Evolutionary conservation across 2,888 invertebrate genomes (phyloP).

Genomic region (Neoscelio sp.): DNA sequence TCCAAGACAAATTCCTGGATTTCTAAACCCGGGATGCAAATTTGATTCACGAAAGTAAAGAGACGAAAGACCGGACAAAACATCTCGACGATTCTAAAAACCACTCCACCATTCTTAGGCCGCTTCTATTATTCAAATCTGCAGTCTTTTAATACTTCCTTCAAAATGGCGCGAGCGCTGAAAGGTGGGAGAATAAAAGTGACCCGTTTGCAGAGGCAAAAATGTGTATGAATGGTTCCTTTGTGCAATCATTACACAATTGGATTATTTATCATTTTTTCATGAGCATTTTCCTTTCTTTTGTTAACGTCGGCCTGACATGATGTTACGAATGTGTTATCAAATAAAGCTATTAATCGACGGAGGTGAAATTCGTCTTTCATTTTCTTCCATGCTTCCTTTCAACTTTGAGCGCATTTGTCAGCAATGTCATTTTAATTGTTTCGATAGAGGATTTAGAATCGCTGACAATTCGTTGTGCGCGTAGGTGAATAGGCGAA

Average conservation of each 20-base stretch:
- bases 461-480: neutral
- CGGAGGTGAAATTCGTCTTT: too few relatives aligned
- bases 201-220: neutral
- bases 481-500: conserved; percentile 33
- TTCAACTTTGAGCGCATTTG: conserved; percentile 11
- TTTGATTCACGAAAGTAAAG: conserved; percentile 29
- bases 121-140: conserved; percentile 36
- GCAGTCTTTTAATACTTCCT: conserved; percentile 22
- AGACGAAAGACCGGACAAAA: conserved; percentile 7
- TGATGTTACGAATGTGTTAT: neutral
- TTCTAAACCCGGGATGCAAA: conserved; percentile 19
- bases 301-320: neutral
- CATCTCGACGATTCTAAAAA: conserved; percentile 18
- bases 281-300: neutral
- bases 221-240: conserved; percentile 13
- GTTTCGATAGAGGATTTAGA: conserved; percentile 24
- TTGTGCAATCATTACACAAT: conserved; percentile 15
- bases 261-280: conserved; percentile 14
- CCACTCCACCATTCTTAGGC: conserved; percentile 16
- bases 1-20: conserved; percentile 12
- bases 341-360: neutral
- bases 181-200: neutral
- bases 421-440: conserved; percentile 31
- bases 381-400: too few relatives aligned
- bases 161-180: conserved; percentile 1